Evolutionary conservation across 1,140 invertebrate species (phyloP), one percentile per base, ranked within the genome.

Genomic region (Sminthurinus signatus): DNA sequence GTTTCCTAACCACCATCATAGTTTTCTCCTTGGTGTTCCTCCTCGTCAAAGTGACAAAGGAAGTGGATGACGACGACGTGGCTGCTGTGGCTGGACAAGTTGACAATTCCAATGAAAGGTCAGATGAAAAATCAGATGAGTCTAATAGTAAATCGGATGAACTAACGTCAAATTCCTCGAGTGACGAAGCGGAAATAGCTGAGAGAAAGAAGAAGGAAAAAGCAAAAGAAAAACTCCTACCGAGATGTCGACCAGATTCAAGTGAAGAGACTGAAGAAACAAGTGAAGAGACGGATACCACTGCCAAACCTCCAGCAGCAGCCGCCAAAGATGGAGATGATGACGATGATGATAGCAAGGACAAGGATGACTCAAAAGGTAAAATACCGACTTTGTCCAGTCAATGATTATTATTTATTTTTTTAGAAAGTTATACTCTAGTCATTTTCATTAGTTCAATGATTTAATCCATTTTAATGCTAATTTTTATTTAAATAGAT

Each of bases 11-110:
- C n/a, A 52, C 55, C 15, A 64, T 69, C 31, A 43, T 69, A 27
- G 52, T 69, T 21, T 56, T 69, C 4, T 60, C 67, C 2, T 19
- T 69, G 25, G 60, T 69, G 54, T 69, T 69, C 62, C 52, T 69
- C 17, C 8, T 69, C 57, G 67, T 65, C 3, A 69, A 69, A 56
- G 54, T 56, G 29, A 39, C 54, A n/a, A 56, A 56, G 54, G 10
- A 31, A 39, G 19, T 14, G 2, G 23, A 52, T 25, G 54, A 56
- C n/a, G 36, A 56, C 14, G 19, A 3, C 2, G 36, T 14, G 15
- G 54, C 3, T 42, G 5, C 19, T 19, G 54, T 31, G 3, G 5
- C 4, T 10, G 28, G 3, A 4, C 10, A 4, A 15, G n/a, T 4
- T 2, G 36, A 39, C 14, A 31, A 56, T 39, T 39, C 31, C 2